phyloP scores from a whole-genome alignment of 2,888 invertebrate genomes.

The Ormyrus pomaceus region DNA sequence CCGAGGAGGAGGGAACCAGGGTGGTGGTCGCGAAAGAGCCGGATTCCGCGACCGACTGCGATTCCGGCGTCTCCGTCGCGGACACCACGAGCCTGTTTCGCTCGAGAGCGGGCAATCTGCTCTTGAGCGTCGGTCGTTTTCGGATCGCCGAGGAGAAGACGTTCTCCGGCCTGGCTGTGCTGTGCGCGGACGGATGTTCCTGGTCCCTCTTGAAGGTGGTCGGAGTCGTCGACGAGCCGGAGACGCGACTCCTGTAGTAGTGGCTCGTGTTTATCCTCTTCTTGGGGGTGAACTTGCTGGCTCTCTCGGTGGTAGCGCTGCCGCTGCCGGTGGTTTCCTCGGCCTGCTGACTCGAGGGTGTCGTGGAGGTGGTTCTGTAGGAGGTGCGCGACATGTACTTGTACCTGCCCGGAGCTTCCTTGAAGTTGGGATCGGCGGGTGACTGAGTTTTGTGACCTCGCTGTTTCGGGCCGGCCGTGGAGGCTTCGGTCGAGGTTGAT shows the following conservation, averaged over 20 bases:
- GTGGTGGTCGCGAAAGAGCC: conserved; percentile 72
- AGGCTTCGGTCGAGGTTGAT: conserved; percentile 60
- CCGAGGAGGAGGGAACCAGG: conserved; percentile 55
- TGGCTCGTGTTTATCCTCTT: conserved; percentile 64
- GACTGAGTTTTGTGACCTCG: conserved; percentile 55
- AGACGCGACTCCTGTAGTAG: conserved; percentile 68
- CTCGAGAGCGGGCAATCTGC: conserved; percentile 42
- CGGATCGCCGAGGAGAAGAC: conserved; percentile 67
- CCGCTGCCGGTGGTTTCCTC: conserved; percentile 42
- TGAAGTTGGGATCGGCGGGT: conserved; percentile 52
- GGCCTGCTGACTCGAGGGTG: conserved; percentile 57
- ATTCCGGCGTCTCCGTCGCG: conserved; percentile 71
- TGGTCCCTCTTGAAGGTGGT: conserved; percentile 47
- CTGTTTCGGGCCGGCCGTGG: conserved; percentile 34
- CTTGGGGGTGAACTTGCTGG: conserved; percentile 67
- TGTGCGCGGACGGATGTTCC: conserved; percentile 55
- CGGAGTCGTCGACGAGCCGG: conserved; percentile 53
- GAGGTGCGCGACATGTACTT: conserved; percentile 68
- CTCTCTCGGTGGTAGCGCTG: conserved; percentile 64
- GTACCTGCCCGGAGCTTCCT: conserved; percentile 66
- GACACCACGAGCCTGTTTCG: conserved; percentile 63
- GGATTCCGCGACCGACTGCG: conserved; percentile 72
- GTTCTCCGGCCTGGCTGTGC: conserved; percentile 66
- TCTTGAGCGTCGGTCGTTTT: conserved; percentile 66
- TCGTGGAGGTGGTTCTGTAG: conserved; percentile 65